These are phyloP conservation scores for Trichosurus vulpecula DNA, from an alignment of 2,797 vertebrate genomes.

Conservation along the genomic window DNA sequence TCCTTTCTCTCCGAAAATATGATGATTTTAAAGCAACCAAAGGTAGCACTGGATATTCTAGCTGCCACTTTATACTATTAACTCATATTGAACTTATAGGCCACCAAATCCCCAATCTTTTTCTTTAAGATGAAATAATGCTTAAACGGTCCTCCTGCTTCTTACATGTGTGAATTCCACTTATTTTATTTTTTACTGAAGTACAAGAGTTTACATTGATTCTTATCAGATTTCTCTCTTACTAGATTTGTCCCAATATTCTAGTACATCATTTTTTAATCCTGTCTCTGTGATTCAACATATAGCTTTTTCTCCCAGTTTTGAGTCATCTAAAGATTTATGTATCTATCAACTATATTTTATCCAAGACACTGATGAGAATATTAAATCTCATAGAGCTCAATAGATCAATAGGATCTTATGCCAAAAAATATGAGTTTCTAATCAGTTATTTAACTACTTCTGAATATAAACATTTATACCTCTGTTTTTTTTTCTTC, in stretches of 20 bases:
- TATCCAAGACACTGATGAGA: not conserved
- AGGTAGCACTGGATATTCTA: not conserved
- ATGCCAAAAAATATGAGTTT: not conserved
- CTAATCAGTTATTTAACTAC: conserved; percentile 1
- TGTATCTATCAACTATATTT: not conserved
- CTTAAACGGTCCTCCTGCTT: not conserved
- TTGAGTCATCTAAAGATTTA: not conserved
- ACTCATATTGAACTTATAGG: not conserved
- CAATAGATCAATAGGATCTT: not conserved
- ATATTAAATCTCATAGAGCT: not conserved
- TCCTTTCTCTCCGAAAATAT: not conserved
- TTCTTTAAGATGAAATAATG: not conserved
- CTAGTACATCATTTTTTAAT: not conserved
- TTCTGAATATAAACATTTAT: not conserved
- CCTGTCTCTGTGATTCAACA: not conserved
- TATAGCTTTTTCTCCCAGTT: not conserved
- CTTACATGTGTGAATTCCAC: not conserved
- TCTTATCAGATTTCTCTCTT: not conserved
- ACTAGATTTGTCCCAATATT: not conserved
- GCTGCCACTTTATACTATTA: not conserved
- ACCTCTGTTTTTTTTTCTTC: not conserved
- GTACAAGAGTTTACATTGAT: not conserved
- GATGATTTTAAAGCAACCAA: not conserved
- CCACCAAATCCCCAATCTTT: not conserved
- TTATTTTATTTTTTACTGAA: not conserved